These are phyloP conservation scores for Xerus inauris DNA, from an alignment of 2,113 vertebrate species.

Conservation along the genomic window DNA sequence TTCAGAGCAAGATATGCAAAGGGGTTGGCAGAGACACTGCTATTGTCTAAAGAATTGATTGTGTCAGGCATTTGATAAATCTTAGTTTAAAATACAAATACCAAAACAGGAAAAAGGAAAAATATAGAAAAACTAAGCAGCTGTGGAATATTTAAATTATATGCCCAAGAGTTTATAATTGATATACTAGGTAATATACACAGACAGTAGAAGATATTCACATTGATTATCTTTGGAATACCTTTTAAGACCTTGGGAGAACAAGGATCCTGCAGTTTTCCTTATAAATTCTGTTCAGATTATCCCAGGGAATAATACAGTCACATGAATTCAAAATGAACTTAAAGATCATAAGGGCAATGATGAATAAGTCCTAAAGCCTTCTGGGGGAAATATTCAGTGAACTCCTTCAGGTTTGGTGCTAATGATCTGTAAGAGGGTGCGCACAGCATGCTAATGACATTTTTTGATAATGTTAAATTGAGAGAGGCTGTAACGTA, in stretches of 20 bases:
- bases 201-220: background rate
- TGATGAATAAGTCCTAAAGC: slow-evolving; percentile 40
- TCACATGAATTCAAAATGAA: slow-evolving; percentile 64
- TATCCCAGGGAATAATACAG: slow-evolving; percentile 45
- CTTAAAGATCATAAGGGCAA: slow-evolving; percentile 48
- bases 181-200: background rate
- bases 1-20: background rate
- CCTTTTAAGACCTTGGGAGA: background rate
- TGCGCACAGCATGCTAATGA: slow-evolving; percentile 37
- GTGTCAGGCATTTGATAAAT: background rate
- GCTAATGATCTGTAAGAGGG: slow-evolving; percentile 55
- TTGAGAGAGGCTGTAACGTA: background rate
- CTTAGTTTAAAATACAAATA: background rate
- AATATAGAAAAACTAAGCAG: background rate
- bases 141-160: background rate
- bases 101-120: background rate
- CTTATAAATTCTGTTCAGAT: slow-evolving; percentile 49
- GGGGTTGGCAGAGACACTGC: background rate
- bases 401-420: slow-evolving; percentile 34
- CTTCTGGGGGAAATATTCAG: slow-evolving; percentile 35
- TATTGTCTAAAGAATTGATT: background rate
- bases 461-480: slow-evolving; percentile 38
- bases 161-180: background rate
- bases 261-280: background rate
- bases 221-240: slow-evolving; percentile 41